Conservation (phyloP, 2,113 vertebrate species). For the Camarhynchus parvulus region DNA sequence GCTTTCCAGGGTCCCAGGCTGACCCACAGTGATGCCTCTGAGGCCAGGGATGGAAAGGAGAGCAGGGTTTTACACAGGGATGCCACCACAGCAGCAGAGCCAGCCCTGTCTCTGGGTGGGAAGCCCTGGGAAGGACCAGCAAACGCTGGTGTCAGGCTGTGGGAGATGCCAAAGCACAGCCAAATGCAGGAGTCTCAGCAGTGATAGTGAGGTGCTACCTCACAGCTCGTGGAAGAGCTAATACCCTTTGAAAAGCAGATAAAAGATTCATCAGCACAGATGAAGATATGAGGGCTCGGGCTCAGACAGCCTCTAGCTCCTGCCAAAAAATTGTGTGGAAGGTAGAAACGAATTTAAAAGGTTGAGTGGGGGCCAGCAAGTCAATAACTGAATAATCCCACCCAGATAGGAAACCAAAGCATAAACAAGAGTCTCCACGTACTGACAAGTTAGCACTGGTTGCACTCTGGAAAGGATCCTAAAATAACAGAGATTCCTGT, state of each 20-base stretch:
- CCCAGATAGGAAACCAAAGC: conserved; percentile 68
- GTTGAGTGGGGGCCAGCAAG: conserved; percentile 67
- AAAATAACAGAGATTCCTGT: conserved; percentile 69
- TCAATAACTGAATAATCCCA: conserved; percentile 72
- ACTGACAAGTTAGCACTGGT: conserved; percentile 64
- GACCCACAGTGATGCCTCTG: background rate
- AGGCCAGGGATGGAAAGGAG: background rate
- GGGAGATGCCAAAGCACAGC: background rate
- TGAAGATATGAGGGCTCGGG: conserved; percentile 61
- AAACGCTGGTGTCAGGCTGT: background rate
- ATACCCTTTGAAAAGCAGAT: conserved; percentile 46
- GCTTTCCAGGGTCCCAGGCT: background rate
- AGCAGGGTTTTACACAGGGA: background rate
- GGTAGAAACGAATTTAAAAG: conserved; percentile 65
- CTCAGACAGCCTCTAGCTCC: conserved; percentile 34
- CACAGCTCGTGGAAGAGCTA: background rate
- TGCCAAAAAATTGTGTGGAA: conserved; percentile 58
- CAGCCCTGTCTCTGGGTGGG: background rate
- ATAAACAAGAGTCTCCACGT: conserved; percentile 65
- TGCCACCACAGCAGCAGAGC: accelerated
- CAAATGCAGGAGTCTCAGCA: background rate
- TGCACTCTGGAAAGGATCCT: conserved; percentile 65
- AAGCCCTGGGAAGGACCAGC: background rate
- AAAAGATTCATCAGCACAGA: conserved; percentile 59
- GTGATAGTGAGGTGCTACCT: background rate